Percentiles rank a stretch among this genome's conserved stretches.
Evolutionary conservation across 2,888 invertebrate genomes (phyloP).

Genomic region (Eurytoma californica): DNA sequence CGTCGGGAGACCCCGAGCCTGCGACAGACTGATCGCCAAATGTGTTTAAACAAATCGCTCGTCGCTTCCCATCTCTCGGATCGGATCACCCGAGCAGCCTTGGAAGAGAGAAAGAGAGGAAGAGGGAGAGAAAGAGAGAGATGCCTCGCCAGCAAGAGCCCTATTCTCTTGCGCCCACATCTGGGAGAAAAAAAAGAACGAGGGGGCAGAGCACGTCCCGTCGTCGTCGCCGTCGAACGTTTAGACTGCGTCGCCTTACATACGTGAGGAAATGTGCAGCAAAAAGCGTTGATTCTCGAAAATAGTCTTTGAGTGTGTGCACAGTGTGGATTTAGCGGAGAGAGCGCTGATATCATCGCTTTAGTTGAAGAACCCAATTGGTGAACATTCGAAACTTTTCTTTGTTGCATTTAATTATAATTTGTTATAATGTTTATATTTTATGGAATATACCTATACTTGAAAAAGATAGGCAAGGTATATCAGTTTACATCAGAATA

Average conservation of each 20-base stretch:
- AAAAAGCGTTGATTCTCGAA: not conserved
- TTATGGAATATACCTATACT: too few relatives aligned
- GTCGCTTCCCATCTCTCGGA: slow-evolving; percentile 9
- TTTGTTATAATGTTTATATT: too few relatives aligned
- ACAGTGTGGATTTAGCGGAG: too few relatives aligned
- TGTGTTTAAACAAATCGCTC: not conserved
- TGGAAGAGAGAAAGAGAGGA: too few relatives aligned
- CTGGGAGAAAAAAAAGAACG: not conserved
- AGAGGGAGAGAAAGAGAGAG: too few relatives aligned
- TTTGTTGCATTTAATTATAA: too few relatives aligned
- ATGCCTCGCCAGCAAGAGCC: not conserved
- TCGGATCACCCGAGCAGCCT: slow-evolving; percentile 16
- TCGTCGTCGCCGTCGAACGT: not conserved
- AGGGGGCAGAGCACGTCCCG: not conserved
- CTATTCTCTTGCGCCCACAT: slow-evolving; percentile 12
- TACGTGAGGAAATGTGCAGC: slow-evolving; percentile 10
- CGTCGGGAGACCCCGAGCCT: not conserved
- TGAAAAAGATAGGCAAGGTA: too few relatives aligned
- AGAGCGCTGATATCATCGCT: too few relatives aligned
- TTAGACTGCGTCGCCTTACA: slow-evolving; percentile 2
- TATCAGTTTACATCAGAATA: too few relatives aligned
- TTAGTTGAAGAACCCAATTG: too few relatives aligned
- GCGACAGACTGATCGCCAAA: not conserved
- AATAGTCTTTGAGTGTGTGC: too few relatives aligned
- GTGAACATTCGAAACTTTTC: too few relatives aligned